A percentile compares a stretch with the other conserved stretches of the same genome.
phyloP scores from a whole-genome alignment of 1,140 invertebrate genomes.

The Anagrus nilaparvatae region DNA sequence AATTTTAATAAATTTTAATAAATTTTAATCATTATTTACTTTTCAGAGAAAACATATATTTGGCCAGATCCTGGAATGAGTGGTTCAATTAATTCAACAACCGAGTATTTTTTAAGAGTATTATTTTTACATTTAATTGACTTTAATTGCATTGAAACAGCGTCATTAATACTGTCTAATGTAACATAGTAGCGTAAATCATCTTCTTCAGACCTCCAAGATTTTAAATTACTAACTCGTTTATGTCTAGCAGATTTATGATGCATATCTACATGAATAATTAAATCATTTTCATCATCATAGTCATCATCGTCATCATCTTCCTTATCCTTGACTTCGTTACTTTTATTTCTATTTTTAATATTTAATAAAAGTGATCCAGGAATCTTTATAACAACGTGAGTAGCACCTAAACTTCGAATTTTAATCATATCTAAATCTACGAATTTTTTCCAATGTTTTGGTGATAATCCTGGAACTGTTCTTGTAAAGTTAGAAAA shows the following conservation, averaged over 20 bases:
- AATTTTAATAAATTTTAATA: not conserved
- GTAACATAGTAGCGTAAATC: constrained; percentile 26
- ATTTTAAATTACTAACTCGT: constrained; percentile 13
- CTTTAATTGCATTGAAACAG: constrained; percentile 24
- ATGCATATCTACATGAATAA: constrained; percentile 29
- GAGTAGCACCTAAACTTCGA: constrained; percentile 50
- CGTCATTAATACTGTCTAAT: constrained; percentile 23
- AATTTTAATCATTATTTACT: constrained; percentile 23
- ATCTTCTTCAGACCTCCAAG: constrained; percentile 16
- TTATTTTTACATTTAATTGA: constrained; percentile 33
- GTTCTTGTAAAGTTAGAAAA: constrained; percentile 52
- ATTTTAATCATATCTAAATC: constrained; percentile 53
- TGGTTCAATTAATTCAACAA: constrained; percentile 50
- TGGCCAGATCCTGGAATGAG: constrained; percentile 52
- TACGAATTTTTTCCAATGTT: constrained; percentile 43
- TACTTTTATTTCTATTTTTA: not conserved
- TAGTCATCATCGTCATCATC: constrained; percentile 6
- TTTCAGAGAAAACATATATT: constrained; percentile 50
- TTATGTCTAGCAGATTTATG: constrained; percentile 18
- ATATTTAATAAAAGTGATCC: constrained; percentile 1
- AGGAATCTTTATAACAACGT: constrained; percentile 58
- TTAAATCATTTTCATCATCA: constrained; percentile 22
- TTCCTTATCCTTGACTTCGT: constrained; percentile 4
- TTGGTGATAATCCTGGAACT: constrained; percentile 38
- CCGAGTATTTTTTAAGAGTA: constrained; percentile 42